A percentile compares a stretch with the other conserved stretches of the same genome.
These are phyloP conservation scores for Drosophila jambulina DNA, from an alignment of 1,140 invertebrate species.

Conservation along the genomic window DNA sequence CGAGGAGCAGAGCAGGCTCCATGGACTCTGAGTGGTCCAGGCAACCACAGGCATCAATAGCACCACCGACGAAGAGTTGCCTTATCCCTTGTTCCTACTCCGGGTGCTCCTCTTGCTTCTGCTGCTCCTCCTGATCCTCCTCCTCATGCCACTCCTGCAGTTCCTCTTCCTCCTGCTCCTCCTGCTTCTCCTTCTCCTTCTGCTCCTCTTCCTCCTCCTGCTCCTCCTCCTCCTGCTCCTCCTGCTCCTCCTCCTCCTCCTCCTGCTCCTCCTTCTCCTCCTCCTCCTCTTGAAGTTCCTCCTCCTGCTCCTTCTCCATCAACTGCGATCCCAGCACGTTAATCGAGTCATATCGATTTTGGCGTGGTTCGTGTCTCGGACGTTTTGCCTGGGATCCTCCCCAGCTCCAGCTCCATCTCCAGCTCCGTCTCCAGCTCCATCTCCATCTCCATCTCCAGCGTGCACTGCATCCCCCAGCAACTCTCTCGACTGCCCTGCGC, in stretches of 20 bases:
- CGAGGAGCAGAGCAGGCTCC: slow-evolving; percentile 9
- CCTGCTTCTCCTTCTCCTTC: background rate
- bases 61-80: slow-evolving; percentile 31
- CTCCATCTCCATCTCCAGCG: background rate
- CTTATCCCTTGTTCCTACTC: background rate
- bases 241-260: background rate
- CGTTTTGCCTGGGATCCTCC: slow-evolving; percentile 60
- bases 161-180: background rate
- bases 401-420: slow-evolving; percentile 18
- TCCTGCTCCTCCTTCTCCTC: background rate
- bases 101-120: background rate
- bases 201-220: background rate
- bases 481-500: background rate
- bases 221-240: background rate
- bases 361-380: slow-evolving; percentile 78
- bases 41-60: slow-evolving; percentile 46
- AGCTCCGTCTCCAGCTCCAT: slow-evolving; percentile 9
- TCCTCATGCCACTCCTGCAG: background rate
- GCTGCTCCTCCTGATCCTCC: background rate
- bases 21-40: background rate
- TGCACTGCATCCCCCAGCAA: background rate
- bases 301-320: background rate
- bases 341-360: slow-evolving; percentile 84
- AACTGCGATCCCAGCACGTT: slow-evolving; percentile 59
- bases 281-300: no score